These are phyloP conservation scores for Emys orbicularis DNA, from an alignment of 2,797 vertebrate species.

Conservation along the genomic window DNA sequence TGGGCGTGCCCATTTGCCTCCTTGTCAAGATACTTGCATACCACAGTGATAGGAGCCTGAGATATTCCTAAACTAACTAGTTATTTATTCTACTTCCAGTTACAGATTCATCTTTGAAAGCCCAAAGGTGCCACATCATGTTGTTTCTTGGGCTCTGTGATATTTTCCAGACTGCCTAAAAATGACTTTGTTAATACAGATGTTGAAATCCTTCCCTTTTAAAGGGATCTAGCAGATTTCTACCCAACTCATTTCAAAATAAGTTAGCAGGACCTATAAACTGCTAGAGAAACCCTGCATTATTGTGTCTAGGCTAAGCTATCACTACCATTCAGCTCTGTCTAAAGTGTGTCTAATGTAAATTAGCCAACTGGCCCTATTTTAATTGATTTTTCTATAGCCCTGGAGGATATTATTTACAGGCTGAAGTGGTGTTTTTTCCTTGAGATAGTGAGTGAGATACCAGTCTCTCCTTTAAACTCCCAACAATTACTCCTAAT, in stretches of 20 bases:
- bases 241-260: not conserved
- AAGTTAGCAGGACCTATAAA: slow-evolving; percentile 29
- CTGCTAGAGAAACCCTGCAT: not conserved
- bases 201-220: not conserved
- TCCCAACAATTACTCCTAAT: slow-evolving; percentile 17
- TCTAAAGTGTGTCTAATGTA: slow-evolving; percentile 36
- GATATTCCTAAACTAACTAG: not conserved
- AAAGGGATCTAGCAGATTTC: slow-evolving; percentile 22
- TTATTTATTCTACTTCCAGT: not conserved
- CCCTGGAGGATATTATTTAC: slow-evolving; percentile 60
- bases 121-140: not conserved
- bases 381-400: slow-evolving; percentile 67
- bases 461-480: slow-evolving; percentile 20
- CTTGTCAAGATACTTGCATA: not conserved
- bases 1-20: not conserved
- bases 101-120: not conserved
- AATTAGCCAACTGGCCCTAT: slow-evolving; percentile 48
- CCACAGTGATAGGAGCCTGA: not conserved
- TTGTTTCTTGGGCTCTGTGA: not conserved
- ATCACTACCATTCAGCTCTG: slow-evolving; percentile 17
- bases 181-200: slow-evolving; percentile 11
- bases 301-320: slow-evolving; percentile 14
- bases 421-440: slow-evolving; percentile 43
- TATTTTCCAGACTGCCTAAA: slow-evolving; percentile 28
- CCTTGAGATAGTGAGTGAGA: not conserved